Base-by-base conservation (phyloP, 2,113 vertebrate species). In the Mellivora capensis region DNA sequence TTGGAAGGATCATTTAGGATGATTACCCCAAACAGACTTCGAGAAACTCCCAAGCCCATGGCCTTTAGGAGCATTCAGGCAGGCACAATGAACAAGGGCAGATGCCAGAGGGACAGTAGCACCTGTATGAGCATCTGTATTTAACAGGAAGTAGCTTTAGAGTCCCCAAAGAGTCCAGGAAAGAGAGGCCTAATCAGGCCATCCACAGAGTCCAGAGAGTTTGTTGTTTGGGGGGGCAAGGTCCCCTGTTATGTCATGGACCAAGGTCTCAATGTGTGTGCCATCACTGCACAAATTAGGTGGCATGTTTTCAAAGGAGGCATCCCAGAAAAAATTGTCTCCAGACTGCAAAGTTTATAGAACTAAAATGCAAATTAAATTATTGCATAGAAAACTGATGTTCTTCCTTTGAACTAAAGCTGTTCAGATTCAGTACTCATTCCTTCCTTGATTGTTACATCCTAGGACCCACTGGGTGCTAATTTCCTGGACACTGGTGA, bases 351-450 rank as follows among this genome's bases (percentile, higher is more conserved):
- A 96, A 83, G 11, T 89, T 94, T 87, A 44, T 85, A 71, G 79
- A 96, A 61, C 37, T 76, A 34, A 72, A 83, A 92, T 96, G 27
- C 57, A 91, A 77, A 91, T 94, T 72, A 88, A 39, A 23, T 91
- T 12, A 62, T 87, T 88, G 23, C 11, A 20, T 79, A 42, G 44
- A 91, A 89, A 47, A 2, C 14, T 93, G n/a, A 6, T 11, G 23
- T 49, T 95, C 74, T 93, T 90, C 81, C 37, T 69, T 93, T 81
- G 72, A 93, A 89, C 25, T 84, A 80, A 72, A 91, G 59, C 47
- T 83, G 18, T 49, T 88, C 54, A 77, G 15, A 76, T 42, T 91
- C 27, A 81, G 2, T 67, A 59, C 20, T 77, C 11, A 64, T 92
- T 94, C 54, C 47, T 88, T 80, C 17, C 69, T 39, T 11, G 13